phyloP scores from a whole-genome alignment of 2,888 invertebrate genomes.

The Lasioglossum malachurum region DNA sequence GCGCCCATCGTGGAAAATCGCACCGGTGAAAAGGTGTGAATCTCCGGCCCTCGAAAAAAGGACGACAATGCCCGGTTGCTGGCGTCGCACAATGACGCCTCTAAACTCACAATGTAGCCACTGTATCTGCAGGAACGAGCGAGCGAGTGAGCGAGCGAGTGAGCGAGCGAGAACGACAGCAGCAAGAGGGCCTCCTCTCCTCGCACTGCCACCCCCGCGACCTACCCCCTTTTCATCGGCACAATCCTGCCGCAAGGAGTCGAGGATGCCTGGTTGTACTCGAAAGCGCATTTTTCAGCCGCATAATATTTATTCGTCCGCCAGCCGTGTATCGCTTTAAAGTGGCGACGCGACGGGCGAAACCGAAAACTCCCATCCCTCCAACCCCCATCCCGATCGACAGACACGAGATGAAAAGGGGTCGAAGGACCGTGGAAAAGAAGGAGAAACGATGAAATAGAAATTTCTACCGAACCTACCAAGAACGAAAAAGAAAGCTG shows the following conservation, averaged over 20 bases:
- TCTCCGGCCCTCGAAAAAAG: conserved; percentile 79
- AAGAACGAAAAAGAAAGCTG: conserved; percentile 4
- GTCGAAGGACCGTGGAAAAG: not conserved
- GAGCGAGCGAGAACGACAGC: conserved; percentile 13
- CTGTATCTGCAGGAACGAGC: conserved; percentile 68
- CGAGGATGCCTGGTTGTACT: conserved; percentile 69
- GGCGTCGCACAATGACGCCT: conserved; percentile 78
- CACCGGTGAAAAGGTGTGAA: conserved; percentile 83
- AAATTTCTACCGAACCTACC: conserved; percentile 1
- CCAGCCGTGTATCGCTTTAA: conserved; percentile 68
- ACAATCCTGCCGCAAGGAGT: conserved; percentile 68
- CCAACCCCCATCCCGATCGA: not conserved
- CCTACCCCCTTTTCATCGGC: conserved; percentile 57
- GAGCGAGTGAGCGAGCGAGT: conserved; percentile 28
- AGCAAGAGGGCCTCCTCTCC: conserved; percentile 64
- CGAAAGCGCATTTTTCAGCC: conserved; percentile 71
- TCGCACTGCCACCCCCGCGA: conserved; percentile 29
- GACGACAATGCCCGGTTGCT: conserved; percentile 79
- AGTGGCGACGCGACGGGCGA: conserved; percentile 47
- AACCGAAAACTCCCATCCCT: conserved; percentile 51
- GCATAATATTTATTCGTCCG: conserved; percentile 69
- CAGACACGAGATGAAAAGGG: not conserved
- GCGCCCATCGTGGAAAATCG: conserved; percentile 79
- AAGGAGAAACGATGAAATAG: not conserved
- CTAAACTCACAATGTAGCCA: conserved; percentile 81